Percentiles rank a stretch among this genome's conserved stretches.
phyloP scores from a whole-genome alignment of 1,140 invertebrate species.

The Amyelois transitella region DNA sequence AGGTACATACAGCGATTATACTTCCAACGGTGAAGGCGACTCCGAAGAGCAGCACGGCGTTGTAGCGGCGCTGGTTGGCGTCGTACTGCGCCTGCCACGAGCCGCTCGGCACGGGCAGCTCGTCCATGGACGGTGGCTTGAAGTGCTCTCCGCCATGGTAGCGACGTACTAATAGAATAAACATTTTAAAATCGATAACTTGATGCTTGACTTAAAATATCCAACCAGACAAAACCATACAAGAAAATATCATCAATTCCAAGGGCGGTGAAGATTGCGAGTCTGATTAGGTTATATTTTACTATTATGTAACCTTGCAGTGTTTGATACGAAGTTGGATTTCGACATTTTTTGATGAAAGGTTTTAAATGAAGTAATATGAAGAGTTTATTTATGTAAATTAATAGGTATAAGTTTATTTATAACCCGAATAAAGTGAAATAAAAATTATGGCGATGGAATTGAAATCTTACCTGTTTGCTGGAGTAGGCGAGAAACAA shows the following conservation, averaged over 20 bases:
- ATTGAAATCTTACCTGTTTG: slow-evolving; percentile 22
- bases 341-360: not conserved
- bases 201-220: no score
- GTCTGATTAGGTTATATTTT: slow-evolving; percentile 4
- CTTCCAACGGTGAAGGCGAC: slow-evolving; percentile 75
- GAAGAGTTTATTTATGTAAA: not conserved
- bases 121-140: slow-evolving; percentile 78
- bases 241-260: no score
- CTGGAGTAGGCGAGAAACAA: slow-evolving; percentile 40
- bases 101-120: slow-evolving; percentile 82
- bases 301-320: not conserved
- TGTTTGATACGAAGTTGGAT: not conserved
- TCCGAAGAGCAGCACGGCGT: slow-evolving; percentile 78
- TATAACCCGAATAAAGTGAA: not conserved
- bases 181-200: no score
- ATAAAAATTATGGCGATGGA: not conserved
- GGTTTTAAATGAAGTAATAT: not conserved
- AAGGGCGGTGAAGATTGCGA: no score
- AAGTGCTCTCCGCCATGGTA: slow-evolving; percentile 48
- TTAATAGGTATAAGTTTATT: not conserved
- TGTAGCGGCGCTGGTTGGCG: slow-evolving; percentile 80
- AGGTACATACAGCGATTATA: slow-evolving; percentile 75
- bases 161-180: slow-evolving; percentile 55
- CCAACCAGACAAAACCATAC: no score
- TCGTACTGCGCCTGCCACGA: slow-evolving; percentile 82